Conservation (phyloP, 92 coral and sea anemone species). For the Epizoanthus rinbou region DNA sequence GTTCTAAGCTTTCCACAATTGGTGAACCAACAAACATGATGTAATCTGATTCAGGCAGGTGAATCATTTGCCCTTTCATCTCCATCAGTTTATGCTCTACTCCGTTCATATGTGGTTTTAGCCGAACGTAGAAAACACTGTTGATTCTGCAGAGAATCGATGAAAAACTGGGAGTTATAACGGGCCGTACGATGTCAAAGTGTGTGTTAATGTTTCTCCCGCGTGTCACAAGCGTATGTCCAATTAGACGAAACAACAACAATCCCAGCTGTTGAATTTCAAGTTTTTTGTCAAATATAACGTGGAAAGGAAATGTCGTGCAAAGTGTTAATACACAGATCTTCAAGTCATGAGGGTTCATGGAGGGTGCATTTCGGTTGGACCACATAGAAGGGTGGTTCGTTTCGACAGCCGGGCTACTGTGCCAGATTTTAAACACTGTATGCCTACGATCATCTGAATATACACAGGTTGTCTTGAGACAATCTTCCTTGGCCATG, state of each 20-base stretch:
- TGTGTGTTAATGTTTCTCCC: conserved; percentile 60
- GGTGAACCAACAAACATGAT: conserved; percentile 87
- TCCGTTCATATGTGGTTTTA: conserved; percentile 54
- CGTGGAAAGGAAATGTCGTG: conserved; percentile 83
- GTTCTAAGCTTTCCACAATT: conserved; percentile 76
- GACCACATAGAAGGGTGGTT: conserved; percentile 17
- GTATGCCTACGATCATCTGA: conserved; percentile 28
- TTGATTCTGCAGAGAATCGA: conserved; percentile 75
- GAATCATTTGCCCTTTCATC: conserved; percentile 89
- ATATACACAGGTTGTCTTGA: background rate
- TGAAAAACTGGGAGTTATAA: conserved; percentile 57
- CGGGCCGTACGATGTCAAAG: conserved; percentile 74
- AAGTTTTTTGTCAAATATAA: conserved; percentile 72
- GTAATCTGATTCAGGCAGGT: conserved; percentile 78
- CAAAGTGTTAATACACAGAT: conserved; percentile 72
- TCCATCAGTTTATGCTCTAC: conserved; percentile 56
- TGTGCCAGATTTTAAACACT: conserved; percentile 37
- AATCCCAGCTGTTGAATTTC: conserved; percentile 83
- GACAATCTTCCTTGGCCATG: background rate
- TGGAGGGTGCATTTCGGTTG: conserved; percentile 41
- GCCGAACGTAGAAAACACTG: conserved; percentile 68
- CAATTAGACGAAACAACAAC: conserved; percentile 76
- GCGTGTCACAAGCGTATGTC: conserved; percentile 53
- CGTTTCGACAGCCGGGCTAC: background rate
- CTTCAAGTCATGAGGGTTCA: conserved; percentile 58